phyloP scores from a whole-genome alignment of 1,140 invertebrate species.

The Drosophila neocordata region DNA sequence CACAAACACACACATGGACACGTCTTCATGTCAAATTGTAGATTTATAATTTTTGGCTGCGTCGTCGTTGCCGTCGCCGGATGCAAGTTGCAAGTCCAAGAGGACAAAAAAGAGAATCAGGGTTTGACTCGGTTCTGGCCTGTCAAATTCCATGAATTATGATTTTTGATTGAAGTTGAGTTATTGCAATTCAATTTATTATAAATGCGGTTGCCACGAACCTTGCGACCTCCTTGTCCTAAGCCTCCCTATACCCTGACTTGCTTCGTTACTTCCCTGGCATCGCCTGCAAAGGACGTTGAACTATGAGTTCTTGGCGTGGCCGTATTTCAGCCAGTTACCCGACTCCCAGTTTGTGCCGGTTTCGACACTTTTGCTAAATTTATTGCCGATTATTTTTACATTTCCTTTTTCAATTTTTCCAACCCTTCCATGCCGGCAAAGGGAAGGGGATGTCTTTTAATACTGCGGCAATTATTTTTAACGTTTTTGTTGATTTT shows the following conservation, averaged over 20 bases:
- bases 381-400: constrained; percentile 81
- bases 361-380: constrained; percentile 79
- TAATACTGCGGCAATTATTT: constrained; percentile 67
- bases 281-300: constrained; percentile 69
- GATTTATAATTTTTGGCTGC: constrained; percentile 80
- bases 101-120: constrained; percentile 13
- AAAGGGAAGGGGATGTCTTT: constrained; percentile 29
- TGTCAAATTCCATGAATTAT: constrained; percentile 80
- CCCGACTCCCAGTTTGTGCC: constrained; percentile 49
- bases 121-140: constrained; percentile 39
- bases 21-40: constrained; percentile 77
- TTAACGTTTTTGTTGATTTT: constrained; percentile 72
- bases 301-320: constrained; percentile 77
- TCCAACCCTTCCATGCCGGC: constrained; percentile 8
- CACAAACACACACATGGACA: constrained; percentile 35
- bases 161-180: constrained; percentile 83
- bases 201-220: constrained; percentile 78
- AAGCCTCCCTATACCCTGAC: not conserved
- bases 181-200: constrained; percentile 82
- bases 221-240: constrained; percentile 27
- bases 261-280: constrained; percentile 16
- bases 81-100: constrained; percentile 44
- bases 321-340: constrained; percentile 60
- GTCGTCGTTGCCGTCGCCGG: constrained; percentile 30
- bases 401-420: constrained; percentile 70